phyloP scores from a whole-genome alignment of 2,888 invertebrate species.

The Baccha elongata region DNA sequence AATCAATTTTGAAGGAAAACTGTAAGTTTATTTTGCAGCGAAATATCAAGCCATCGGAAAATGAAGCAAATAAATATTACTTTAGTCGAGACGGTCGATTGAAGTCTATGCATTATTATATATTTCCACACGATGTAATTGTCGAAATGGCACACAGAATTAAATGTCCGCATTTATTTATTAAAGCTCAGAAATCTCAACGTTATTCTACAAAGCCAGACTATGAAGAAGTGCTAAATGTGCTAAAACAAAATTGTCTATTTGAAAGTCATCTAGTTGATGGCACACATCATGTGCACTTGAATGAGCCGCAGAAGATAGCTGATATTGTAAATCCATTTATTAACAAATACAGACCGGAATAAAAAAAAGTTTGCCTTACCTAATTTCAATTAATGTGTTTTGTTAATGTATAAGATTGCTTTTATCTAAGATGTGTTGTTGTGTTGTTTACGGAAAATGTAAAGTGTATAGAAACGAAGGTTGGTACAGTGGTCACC shows the following conservation, averaged over 20 bases:
- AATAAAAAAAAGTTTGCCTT: no score
- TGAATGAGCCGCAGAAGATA: slow-evolving; percentile 86
- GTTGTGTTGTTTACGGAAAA: no score
- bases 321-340: slow-evolving; percentile 85
- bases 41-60: slow-evolving; percentile 84
- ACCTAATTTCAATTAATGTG: no score
- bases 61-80: slow-evolving; percentile 85
- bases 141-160: slow-evolving; percentile 84
- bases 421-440: no score
- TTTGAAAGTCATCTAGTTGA: slow-evolving; percentile 85
- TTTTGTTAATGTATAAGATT: no score
- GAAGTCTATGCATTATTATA: slow-evolving; percentile 81
- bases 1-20: slow-evolving; percentile 83
- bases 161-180: slow-evolving; percentile 86
- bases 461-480: no score
- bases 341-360: slow-evolving; percentile 83
- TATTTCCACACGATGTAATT: slow-evolving; percentile 82
- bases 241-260: slow-evolving; percentile 84
- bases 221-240: slow-evolving; percentile 84
- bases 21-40: slow-evolving; percentile 84
- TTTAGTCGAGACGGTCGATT: slow-evolving; percentile 87
- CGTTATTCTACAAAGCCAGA: slow-evolving; percentile 84
- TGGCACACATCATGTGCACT: slow-evolving; percentile 89
- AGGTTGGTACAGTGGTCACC: no score
- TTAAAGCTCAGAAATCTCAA: slow-evolving; percentile 85